Evolutionary conservation across 2,888 invertebrate genomes (phyloP).

Genomic region (Tholera decimalis): DNA sequence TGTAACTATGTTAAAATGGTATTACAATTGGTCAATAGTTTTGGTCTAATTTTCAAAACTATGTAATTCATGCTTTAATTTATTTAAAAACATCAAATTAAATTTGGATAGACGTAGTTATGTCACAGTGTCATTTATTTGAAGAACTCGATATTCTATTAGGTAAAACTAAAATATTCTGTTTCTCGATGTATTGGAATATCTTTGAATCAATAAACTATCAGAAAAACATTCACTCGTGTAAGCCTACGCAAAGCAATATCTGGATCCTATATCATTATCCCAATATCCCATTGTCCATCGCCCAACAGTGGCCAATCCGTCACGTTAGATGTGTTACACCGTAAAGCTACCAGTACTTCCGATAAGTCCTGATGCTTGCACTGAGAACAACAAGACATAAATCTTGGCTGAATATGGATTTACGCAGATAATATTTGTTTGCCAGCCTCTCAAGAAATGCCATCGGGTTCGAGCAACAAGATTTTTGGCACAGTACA

Average conservation of each 20-base stretch:
- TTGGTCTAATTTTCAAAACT: neutral
- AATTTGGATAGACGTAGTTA: neutral
- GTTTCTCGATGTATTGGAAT: neutral
- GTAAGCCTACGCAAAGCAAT: too few relatives aligned
- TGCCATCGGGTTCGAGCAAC: neutral
- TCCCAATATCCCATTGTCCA: constrained; percentile 36
- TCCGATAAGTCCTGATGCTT: constrained; percentile 17
- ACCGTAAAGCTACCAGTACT: constrained; percentile 20
- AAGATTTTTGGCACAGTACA: neutral
- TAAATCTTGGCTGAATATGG: constrained; percentile 20
- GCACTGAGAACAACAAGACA: constrained; percentile 10
- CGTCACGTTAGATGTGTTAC: neutral
- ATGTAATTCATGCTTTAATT: neutral
- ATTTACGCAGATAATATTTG: neutral
- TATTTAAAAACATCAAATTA: neutral
- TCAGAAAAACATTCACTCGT: neutral
- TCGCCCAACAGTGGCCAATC: constrained; percentile 4
- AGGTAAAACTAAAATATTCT: neutral
- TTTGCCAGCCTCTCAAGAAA: neutral
- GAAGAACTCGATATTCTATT: neutral
- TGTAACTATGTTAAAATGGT: neutral
- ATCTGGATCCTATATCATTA: constrained; percentile 5
- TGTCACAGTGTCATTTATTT: neutral
- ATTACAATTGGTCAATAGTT: neutral
- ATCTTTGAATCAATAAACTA: neutral